These are phyloP conservation scores for Indicator indicator DNA, from an alignment of 2,113 vertebrate genomes.

Conservation along the genomic window DNA sequence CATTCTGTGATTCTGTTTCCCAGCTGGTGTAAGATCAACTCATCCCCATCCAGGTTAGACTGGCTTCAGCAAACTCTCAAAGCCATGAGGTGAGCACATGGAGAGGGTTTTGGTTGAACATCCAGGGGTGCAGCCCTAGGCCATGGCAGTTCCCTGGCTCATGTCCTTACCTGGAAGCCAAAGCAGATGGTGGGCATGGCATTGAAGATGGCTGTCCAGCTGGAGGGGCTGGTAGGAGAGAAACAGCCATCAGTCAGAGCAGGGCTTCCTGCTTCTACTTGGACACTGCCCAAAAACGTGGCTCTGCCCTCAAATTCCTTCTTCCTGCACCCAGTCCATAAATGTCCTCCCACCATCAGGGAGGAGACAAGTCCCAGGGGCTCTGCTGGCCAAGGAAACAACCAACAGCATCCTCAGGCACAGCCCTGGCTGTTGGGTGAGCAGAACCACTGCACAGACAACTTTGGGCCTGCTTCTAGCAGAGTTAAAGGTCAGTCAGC, in stretches of 20 bases:
- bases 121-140: neutral
- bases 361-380: neutral
- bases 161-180: constrained; percentile 87
- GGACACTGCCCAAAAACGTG: neutral
- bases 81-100: rapidly evolving
- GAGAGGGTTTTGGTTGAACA: neutral
- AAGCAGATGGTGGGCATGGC: constrained; percentile 96
- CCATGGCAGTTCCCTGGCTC: neutral
- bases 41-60: neutral
- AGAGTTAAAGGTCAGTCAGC: neutral
- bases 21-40: neutral
- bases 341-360: neutral
- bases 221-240: constrained; percentile 81
- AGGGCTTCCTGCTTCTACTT: neutral
- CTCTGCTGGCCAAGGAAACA: neutral
- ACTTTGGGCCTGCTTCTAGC: no score
- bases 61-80: neutral
- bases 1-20: neutral
- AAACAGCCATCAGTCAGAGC: neutral
- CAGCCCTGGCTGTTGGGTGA: neutral
- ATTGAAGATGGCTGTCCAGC: constrained; percentile 91
- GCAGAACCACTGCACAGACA: neutral
- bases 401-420: neutral
- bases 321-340: neutral
- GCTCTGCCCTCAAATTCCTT: neutral